Base-by-base conservation (phyloP, 2,797 vertebrate genomes). In the Rhabdomys pumilio region DNA sequence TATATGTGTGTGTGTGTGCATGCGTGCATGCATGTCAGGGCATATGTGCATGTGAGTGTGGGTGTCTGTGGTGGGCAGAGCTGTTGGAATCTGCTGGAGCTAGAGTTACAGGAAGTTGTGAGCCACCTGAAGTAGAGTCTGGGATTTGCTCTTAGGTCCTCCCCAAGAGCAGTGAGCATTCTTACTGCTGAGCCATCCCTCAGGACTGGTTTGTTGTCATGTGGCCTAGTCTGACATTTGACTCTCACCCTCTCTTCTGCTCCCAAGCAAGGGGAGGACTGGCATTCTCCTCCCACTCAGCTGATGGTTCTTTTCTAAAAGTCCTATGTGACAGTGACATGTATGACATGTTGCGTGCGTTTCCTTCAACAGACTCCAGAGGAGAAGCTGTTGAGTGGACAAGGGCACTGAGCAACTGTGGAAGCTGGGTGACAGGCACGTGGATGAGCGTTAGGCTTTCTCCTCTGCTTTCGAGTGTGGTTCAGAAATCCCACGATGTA, bases 381-480 rank as follows among this genome's bases (percentile, higher is more conserved):
- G 63, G 20, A 15, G 47, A 69, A 2, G 17, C 4, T 3, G 6
- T 9, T 6, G 17, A 12, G 20, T 19, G 3, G 29, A 22, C 10
- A 26, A 4, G 1, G 38, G 67, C 11, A 2, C 4, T 20, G 57
- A 17, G 1, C 31, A 13, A 20, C 41, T 24, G 1, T 0, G 15
- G 61, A 73, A 53, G 57, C 17, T 57, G 17, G 22, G 61, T 47
- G 41, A 59, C 15, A 20, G 81, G 31, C 13, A n/a, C 5, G 3
- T 5, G 29, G 59, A 20, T 4, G 15, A 8, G 17, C 41, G 6
- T 5, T 20, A 20, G 55, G 63, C 17, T 90, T 77, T 24, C 7
- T 17, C 73, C 55, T 67, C 38, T 38, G 17, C 26, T 53, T 89
- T 59, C 38, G 6, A 47, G 63, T 31, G 13, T 63, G 50, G n/a